Conservation (phyloP, 2,797 vertebrate genomes). For the Liasis olivaceus region DNA sequence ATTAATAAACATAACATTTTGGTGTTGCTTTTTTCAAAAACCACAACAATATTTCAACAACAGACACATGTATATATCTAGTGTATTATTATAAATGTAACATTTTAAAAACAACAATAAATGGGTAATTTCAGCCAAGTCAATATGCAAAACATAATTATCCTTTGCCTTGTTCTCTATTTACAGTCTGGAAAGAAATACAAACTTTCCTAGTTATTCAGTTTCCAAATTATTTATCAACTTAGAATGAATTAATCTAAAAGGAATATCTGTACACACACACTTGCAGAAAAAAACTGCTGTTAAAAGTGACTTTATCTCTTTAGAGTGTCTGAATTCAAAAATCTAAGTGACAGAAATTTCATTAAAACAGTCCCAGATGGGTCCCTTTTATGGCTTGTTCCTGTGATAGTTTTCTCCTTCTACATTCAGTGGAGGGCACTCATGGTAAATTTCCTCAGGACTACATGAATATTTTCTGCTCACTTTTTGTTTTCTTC, state of each 20-base stretch:
- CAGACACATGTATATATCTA: background rate
- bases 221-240: background rate
- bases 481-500: background rate
- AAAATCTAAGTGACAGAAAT: background rate
- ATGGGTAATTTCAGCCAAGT: background rate
- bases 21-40: rapidly evolving
- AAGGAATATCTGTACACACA: background rate
- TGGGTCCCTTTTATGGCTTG: background rate
- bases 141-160: background rate
- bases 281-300: background rate
- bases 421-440: background rate
- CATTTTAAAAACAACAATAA: background rate
- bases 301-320: background rate
- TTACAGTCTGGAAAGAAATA: background rate
- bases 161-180: background rate
- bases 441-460: background rate
- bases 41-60: background rate
- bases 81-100: background rate
- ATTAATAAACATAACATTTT: background rate
- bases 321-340: background rate
- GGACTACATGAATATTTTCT: background rate
- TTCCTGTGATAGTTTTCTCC: background rate
- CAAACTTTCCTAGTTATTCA: background rate
- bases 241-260: background rate
- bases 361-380: background rate